Evolutionary conservation across 2,797 vertebrate genomes (phyloP).

Genomic region (Chiloscyllium punctatum): DNA sequence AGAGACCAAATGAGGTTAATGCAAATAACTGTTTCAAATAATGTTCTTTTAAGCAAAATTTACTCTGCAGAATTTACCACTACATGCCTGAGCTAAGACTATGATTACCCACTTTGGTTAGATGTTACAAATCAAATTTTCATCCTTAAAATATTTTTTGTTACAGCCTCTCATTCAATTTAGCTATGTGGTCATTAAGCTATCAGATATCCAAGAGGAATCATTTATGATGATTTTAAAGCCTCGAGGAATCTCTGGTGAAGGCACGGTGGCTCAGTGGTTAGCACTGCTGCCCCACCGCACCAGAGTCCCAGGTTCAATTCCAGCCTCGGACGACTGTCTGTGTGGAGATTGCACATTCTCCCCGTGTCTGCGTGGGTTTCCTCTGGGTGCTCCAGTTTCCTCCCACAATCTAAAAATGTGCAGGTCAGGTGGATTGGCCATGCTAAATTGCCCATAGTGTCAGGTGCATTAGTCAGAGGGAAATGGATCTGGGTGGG

Average conservation of each 20-base stretch:
- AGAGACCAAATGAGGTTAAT: background rate
- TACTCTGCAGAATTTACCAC: background rate
- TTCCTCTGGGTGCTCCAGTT: no score
- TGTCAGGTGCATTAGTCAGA: no score
- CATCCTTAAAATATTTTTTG: background rate
- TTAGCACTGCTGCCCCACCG: no score
- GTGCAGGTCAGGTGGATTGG: no score
- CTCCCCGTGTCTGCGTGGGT: no score
- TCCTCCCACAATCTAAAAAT: no score
- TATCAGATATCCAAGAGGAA: background rate
- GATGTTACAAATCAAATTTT: background rate
- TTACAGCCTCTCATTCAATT: background rate
- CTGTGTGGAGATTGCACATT: no score
- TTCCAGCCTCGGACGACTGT: no score
- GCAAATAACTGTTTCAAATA: background rate
- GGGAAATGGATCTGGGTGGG: no score
- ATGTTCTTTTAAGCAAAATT: background rate
- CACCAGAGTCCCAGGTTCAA: no score
- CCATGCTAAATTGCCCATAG: no score
- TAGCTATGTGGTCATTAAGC: background rate
- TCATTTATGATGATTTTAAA: slow-evolving; percentile 10
- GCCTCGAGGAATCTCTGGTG: background rate
- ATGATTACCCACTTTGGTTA: background rate
- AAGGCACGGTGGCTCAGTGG: no score
- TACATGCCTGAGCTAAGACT: background rate